Evolutionary conservation across 2,888 invertebrate species (phyloP).

Genomic region (Aporophyla lueneburgensis): DNA sequence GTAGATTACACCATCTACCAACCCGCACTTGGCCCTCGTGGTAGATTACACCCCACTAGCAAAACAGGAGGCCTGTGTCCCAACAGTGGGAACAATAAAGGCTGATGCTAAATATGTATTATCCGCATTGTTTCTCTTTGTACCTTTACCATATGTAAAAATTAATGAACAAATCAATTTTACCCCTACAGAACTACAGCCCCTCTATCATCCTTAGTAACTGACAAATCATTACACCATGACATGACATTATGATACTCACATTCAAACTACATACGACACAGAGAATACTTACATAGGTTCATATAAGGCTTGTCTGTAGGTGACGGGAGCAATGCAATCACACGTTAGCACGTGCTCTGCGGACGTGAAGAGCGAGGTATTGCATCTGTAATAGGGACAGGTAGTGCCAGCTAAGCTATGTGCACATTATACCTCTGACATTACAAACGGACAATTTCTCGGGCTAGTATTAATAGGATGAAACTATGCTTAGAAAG

Average conservation of each 20-base stretch:
- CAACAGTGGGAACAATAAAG: too few relatives aligned
- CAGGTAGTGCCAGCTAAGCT: neutral
- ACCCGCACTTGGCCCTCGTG: too few relatives aligned
- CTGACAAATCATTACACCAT: neutral
- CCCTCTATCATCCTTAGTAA: neutral
- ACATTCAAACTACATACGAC: neutral
- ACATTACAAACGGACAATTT: neutral
- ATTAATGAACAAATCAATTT: neutral
- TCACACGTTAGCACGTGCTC: neutral
- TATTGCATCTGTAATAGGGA: conserved; percentile 15
- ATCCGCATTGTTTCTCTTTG: neutral
- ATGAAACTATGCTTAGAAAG: neutral
- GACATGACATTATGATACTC: neutral
- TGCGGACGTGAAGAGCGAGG: neutral
- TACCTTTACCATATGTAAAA: neutral
- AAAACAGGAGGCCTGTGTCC: too few relatives aligned
- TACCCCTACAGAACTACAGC: neutral
- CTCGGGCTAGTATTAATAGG: neutral
- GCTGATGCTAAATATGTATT: neutral
- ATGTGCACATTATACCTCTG: neutral
- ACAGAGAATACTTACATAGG: neutral
- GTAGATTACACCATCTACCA: too few relatives aligned
- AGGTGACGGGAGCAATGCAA: conserved; percentile 2
- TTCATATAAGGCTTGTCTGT: neutral
- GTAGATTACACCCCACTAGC: too few relatives aligned